Conservation (phyloP, 2,888 invertebrate genomes). For the Lasioglossum oenotherae region DNA sequence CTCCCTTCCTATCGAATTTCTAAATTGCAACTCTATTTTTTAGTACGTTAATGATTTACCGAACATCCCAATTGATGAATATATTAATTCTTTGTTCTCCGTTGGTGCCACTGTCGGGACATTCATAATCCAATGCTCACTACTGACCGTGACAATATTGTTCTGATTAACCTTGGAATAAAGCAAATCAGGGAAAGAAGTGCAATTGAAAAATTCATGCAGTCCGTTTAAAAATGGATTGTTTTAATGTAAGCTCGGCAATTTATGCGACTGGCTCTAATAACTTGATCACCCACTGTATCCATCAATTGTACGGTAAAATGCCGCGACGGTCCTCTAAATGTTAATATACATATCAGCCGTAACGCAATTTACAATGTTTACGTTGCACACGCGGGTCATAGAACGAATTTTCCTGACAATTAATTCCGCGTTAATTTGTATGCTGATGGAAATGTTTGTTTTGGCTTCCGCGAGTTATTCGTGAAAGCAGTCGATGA, state of each 20-base stretch:
- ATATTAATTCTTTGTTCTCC: neutral
- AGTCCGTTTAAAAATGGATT: neutral
- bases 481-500: slow-evolving; percentile 40
- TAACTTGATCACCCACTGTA: neutral
- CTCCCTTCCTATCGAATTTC: neutral
- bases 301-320: neutral
- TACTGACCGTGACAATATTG: neutral
- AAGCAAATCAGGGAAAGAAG: no score
- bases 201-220: neutral
- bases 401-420: neutral
- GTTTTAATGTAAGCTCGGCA: neutral
- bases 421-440: slow-evolving; percentile 35
- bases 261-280: neutral
- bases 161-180: neutral
- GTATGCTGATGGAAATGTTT: slow-evolving; percentile 17
- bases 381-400: neutral
- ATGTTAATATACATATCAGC: neutral
- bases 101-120: neutral
- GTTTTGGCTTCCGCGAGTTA: slow-evolving; percentile 29
- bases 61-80: neutral
- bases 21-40: neutral
- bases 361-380: slow-evolving; percentile 5
- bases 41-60: neutral
- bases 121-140: neutral
- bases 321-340: neutral